These are phyloP conservation scores for Opisthocomus hoazin DNA, from an alignment of 2,113 vertebrate genomes.

Conservation along the genomic window DNA sequence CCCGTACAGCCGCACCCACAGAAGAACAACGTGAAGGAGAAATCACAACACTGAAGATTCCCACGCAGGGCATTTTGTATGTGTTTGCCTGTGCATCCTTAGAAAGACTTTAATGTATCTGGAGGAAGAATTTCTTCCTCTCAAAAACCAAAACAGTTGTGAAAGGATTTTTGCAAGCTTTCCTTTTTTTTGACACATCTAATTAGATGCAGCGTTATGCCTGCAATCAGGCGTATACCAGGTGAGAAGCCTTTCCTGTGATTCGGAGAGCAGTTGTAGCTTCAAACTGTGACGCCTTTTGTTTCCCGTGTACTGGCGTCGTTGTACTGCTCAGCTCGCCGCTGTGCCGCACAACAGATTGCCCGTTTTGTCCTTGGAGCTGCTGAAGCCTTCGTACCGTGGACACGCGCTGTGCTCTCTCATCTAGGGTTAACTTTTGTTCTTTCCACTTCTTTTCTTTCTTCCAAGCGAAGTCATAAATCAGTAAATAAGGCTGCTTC, in stretches of 20 bases:
- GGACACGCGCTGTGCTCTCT: background rate
- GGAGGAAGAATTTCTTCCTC: background rate
- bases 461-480: background rate
- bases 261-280: background rate
- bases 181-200: background rate
- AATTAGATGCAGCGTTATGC: background rate
- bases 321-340: background rate
- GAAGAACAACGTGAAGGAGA: background rate
- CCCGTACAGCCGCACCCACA: background rate
- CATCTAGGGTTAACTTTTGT: background rate
- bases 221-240: background rate
- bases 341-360: background rate
- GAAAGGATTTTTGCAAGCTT: slow-evolving; percentile 11
- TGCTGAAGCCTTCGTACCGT: background rate
- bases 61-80: background rate
- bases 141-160: background rate
- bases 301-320: background rate
- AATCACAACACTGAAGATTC: background rate
- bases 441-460: background rate
- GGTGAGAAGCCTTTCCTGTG: slow-evolving; percentile 3
- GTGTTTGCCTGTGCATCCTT: background rate
- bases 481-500: background rate
- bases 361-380: background rate
- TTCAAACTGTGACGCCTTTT: background rate
- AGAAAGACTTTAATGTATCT: background rate